These are phyloP conservation scores for Cyclura pinguis DNA, from an alignment of 2,797 vertebrate genomes.

Conservation along the genomic window DNA sequence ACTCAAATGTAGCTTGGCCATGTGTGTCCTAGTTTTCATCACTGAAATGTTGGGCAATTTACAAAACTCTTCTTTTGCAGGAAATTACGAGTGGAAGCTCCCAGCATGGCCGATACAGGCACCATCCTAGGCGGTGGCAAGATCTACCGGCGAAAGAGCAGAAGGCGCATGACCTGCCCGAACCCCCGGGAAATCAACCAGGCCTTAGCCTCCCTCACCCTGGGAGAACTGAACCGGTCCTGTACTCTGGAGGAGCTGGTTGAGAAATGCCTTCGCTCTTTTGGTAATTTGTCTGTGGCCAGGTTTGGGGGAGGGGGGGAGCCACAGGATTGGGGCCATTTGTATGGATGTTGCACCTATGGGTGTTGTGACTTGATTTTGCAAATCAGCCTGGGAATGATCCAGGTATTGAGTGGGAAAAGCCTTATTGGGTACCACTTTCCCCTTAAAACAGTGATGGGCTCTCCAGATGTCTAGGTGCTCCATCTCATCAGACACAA, in stretches of 20 bases:
- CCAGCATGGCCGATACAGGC: background rate
- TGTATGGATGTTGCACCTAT: too few species aligned
- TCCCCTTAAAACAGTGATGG: background rate
- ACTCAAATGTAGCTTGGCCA: background rate
- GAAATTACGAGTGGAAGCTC: constrained; percentile 81
- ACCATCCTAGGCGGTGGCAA: constrained; percentile 13
- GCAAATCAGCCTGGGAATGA: background rate
- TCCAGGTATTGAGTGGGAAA: background rate
- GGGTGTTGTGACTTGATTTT: background rate
- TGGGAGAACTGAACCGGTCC: constrained; percentile 79
- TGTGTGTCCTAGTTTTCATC: background rate
- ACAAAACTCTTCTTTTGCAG: constrained; percentile 68
- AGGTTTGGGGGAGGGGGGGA: background rate
- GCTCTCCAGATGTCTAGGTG: background rate
- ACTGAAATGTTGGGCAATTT: background rate
- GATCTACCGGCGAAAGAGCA: constrained; percentile 68
- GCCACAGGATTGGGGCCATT: background rate
- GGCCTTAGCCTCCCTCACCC: constrained; percentile 83
- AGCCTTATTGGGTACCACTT: too few species aligned
- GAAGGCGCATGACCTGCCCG: constrained; percentile 91
- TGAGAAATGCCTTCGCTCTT: constrained; percentile 89
- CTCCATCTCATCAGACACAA: background rate
- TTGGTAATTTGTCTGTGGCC: constrained; percentile 80
- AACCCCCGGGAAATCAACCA: constrained; percentile 89
- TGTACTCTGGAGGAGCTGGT: constrained; percentile 90